Conservation (phyloP, 2,888 invertebrate genomes). For the Orchesellides sinensis region DNA sequence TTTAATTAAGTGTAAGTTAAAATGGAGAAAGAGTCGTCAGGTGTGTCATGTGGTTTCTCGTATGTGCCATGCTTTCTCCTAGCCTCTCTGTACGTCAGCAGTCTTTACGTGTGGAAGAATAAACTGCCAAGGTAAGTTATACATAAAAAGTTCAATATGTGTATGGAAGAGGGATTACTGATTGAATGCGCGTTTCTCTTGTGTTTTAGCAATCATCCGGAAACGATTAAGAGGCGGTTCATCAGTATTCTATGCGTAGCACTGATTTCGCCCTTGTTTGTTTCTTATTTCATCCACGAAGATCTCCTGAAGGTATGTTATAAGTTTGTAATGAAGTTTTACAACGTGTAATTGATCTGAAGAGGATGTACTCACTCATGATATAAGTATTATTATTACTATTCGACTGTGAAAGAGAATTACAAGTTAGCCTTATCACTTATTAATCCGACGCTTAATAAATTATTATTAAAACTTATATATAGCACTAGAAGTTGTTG, state of each 20-base stretch:
- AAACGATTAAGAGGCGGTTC: constrained; percentile 91
- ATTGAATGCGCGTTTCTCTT: too few species aligned
- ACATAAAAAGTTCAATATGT: background rate
- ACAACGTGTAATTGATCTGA: too few species aligned
- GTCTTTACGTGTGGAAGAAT: constrained; percentile 91
- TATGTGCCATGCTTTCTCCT: constrained; percentile 86
- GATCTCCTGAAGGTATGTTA: constrained; percentile 80
- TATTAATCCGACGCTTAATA: constrained; percentile 8
- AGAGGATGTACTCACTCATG: too few species aligned
- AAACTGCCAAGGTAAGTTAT: constrained; percentile 77
- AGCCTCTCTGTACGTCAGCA: constrained; percentile 89
- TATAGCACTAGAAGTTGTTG: too few species aligned
- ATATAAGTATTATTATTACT: too few species aligned
- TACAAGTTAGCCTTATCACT: too few species aligned
- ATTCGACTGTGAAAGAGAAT: too few species aligned
- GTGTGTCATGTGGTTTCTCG: constrained; percentile 80
- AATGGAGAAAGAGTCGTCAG: background rate
- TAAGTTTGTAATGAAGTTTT: background rate
- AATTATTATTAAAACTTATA: constrained; percentile 82
- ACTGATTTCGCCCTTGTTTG: constrained; percentile 86
- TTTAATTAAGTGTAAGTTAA: background rate
- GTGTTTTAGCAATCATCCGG: constrained; percentile 90
- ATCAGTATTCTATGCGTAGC: constrained; percentile 90
- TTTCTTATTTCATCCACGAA: constrained; percentile 85
- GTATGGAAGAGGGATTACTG: too few species aligned